Evolutionary conservation across 2,113 vertebrate species (phyloP).

Genomic region (Pristiophorus japonicus): DNA sequence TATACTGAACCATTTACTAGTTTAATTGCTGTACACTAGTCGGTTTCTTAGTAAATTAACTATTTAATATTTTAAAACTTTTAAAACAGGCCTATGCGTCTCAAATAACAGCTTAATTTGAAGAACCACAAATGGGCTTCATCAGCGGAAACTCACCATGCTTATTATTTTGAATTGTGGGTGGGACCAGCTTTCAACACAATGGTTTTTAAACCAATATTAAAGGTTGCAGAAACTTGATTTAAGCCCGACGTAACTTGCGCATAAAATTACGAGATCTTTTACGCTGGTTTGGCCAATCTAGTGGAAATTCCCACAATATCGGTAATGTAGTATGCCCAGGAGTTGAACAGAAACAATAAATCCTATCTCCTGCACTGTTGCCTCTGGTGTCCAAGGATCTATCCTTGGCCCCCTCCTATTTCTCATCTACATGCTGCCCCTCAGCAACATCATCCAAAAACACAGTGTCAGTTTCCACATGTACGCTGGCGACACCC

Average conservation of each 20-base stretch:
- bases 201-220: background rate
- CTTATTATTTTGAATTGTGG: background rate
- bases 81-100: background rate
- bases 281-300: too few species aligned
- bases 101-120: background rate
- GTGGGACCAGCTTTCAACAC: background rate
- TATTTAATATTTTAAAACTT: background rate
- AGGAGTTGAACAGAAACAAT: background rate
- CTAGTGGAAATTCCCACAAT: background rate
- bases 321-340: background rate
- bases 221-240: background rate
- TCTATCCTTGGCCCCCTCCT: too few species aligned
- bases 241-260: background rate
- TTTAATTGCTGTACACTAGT: background rate
- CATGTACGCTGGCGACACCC: too few species aligned
- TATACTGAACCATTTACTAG: background rate
- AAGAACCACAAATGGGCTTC: background rate
- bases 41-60: background rate
- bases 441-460: too few species aligned
- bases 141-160: background rate
- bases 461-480: too few species aligned
- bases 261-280: background rate
- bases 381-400: too few species aligned
- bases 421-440: too few species aligned
- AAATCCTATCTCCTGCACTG: background rate